phyloP scores from a whole-genome alignment of 2,888 invertebrate species.

The Theodoxus fluviatilis region DNA sequence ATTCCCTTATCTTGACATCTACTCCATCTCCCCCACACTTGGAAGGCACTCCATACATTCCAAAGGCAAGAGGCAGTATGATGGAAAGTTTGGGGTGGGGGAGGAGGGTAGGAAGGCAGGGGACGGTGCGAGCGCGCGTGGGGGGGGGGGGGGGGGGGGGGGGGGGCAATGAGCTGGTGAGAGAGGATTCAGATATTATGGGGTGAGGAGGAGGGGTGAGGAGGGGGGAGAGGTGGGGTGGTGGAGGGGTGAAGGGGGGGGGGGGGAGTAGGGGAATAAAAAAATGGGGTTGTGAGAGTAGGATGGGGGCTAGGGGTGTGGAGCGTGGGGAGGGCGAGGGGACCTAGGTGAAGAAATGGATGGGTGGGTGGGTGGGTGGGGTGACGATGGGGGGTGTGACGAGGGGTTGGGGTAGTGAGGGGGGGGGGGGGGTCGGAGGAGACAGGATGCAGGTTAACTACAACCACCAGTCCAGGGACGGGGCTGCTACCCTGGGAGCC shows the following conservation, averaged over 20 bases:
- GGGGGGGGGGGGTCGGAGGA: no score
- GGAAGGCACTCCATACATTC: no score
- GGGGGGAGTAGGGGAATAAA: background rate
- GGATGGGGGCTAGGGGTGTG: background rate
- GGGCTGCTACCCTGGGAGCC: no score
- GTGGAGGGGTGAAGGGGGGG: background rate
- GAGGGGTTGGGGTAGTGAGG: no score
- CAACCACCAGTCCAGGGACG: no score
- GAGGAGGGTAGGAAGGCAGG: background rate
- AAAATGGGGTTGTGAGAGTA: background rate
- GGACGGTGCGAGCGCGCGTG: background rate
- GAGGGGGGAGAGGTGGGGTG: background rate
- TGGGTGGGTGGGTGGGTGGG: no score
- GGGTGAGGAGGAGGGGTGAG: background rate
- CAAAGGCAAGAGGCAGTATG: no score
- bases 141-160: background rate
- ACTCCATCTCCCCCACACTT: no score
- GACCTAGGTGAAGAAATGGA: no score
- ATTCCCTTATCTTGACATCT: no score
- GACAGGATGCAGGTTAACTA: no score
- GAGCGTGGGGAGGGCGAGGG: constrained; percentile 6
- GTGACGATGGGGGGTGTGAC: no score
- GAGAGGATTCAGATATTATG: background rate
- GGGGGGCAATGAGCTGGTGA: background rate
- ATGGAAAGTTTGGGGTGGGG: background rate